Conservation (phyloP, 2,113 vertebrate genomes). For the Callospermophilus lateralis region DNA sequence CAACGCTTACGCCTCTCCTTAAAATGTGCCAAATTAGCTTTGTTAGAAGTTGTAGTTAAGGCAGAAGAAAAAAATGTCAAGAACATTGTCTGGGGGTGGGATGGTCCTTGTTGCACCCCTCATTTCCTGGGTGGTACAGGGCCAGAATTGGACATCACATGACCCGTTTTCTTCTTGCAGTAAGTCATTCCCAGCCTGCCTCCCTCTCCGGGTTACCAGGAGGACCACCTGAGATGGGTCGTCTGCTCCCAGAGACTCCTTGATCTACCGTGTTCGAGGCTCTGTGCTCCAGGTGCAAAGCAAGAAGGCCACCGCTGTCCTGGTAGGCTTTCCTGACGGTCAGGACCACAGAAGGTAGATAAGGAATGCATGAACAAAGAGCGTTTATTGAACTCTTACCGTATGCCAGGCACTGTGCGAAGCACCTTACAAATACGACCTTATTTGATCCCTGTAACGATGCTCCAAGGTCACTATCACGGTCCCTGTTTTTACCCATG, state of each 20-base stretch:
- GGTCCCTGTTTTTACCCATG: neutral
- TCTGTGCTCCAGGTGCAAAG: neutral
- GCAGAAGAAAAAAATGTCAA: neutral
- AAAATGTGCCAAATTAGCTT: neutral
- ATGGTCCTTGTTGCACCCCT: accelerated
- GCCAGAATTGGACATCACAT: neutral
- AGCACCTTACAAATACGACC: neutral
- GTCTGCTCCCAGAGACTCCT: neutral
- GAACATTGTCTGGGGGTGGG: accelerated
- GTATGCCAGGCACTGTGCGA: neutral
- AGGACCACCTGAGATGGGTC: neutral
- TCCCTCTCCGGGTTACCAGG: neutral
- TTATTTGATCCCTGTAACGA: accelerated
- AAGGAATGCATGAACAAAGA: neutral
- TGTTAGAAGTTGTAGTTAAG: neutral
- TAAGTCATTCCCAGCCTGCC: neutral
- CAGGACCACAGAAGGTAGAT: neutral
- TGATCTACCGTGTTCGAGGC: neutral
- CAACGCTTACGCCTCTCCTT: neutral
- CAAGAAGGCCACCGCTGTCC: accelerated
- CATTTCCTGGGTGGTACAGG: accelerated
- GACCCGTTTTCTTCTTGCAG: neutral
- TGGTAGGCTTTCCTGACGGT: accelerated
- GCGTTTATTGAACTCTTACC: neutral
- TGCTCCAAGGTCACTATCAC: neutral